These are phyloP conservation scores for Macroteleia sp. DNA, from an alignment of 2,888 invertebrate genomes.

Conservation along the genomic window DNA sequence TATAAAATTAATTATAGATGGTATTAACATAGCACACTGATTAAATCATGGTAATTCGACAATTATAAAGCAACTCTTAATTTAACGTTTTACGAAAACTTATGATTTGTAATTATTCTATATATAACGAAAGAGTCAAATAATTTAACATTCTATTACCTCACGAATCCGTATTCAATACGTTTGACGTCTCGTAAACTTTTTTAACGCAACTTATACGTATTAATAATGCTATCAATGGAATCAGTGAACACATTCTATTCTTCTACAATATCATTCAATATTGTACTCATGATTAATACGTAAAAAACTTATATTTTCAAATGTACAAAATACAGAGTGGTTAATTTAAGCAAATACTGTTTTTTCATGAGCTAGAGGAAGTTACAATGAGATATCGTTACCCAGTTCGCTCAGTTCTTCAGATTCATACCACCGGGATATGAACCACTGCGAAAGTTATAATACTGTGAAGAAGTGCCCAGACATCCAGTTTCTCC, in stretches of 20 bases:
- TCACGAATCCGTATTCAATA: not conserved
- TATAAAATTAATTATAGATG: conserved; percentile 18
- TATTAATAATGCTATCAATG: conserved; percentile 36
- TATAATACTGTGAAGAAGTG: too few species aligned
- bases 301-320: too few species aligned
- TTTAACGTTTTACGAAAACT: not conserved
- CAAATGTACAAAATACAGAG: too few species aligned
- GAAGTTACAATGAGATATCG: too few species aligned
- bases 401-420: too few species aligned
- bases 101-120: conserved; percentile 16
- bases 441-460: too few species aligned
- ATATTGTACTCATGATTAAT: too few species aligned
- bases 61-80: conserved; percentile 14
- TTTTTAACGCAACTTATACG: not conserved
- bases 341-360: too few species aligned
- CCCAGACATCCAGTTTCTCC: too few species aligned
- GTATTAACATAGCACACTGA: conserved; percentile 15
- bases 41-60: conserved; percentile 10
- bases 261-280: conserved; percentile 11
- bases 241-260: conserved; percentile 23
- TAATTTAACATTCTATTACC: conserved; percentile 17
- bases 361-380: too few species aligned
- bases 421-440: too few species aligned
- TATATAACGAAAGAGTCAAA: not conserved
- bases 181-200: conserved; percentile 26